phyloP scores from a whole-genome alignment of 2,797 vertebrate genomes.

The Prionace glauca region DNA sequence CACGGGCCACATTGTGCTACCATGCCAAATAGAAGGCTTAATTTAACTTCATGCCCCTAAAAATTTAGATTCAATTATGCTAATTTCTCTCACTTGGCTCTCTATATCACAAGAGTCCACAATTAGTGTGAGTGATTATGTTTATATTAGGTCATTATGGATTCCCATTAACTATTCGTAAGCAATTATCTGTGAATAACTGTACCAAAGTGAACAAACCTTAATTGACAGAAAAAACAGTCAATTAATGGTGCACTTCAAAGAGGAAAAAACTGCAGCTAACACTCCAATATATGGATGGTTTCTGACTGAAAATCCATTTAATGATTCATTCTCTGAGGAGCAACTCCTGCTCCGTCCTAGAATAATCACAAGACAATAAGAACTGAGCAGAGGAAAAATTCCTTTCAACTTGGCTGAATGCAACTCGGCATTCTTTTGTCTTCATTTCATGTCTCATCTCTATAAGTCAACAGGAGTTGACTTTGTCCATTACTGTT shows the following conservation, averaged over 20 bases:
- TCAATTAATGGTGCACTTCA: not conserved
- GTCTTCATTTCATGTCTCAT: not conserved
- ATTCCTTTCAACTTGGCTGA: not conserved
- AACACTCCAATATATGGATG: not conserved
- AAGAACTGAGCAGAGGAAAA: not conserved
- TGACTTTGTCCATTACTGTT: not conserved
- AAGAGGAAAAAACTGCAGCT: not conserved
- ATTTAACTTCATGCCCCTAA: not conserved
- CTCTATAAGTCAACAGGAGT: not conserved
- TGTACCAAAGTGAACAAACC: not conserved
- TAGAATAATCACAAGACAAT: not conserved
- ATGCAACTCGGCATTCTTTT: not conserved
- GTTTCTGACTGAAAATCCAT: not conserved
- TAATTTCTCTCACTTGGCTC: not conserved
- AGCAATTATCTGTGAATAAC: not conserved
- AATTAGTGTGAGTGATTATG: not conserved
- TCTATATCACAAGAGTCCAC: not conserved
- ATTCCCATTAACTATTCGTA: not conserved
- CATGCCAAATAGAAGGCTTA: not conserved
- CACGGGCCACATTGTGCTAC: not conserved
- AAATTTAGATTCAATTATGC: not conserved
- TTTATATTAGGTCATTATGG: not conserved
- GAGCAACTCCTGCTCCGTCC: not conserved
- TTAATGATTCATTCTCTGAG: not conserved
- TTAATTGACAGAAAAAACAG: not conserved